Evolutionary conservation across 2,113 vertebrate genomes (phyloP).

Genomic region (Sus scrofa): T2T-Sscrofa CM000814.6:119741001-119741500

Average conservation of each 20-base stretch:
- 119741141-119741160: neutral
- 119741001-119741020: neutral
- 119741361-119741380: slow-evolving; percentile 9
- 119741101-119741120: neutral
- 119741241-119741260: neutral
- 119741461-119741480: slow-evolving; percentile 9
- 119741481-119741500: slow-evolving; percentile 24
- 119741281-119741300: slow-evolving; percentile 4
- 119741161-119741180: neutral
- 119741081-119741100: neutral
- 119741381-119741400: neutral
- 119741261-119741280: neutral
- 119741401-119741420: slow-evolving; percentile 8
- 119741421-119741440: slow-evolving; percentile 34
- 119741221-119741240: neutral
- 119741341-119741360: slow-evolving; percentile 49
- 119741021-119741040: neutral
- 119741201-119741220: neutral
- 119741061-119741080: neutral
- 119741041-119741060: neutral
- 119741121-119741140: neutral
- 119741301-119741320: neutral
- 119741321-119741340: neutral
- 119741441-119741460: neutral
- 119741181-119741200: neutral